phyloP scores from a whole-genome alignment of 2,113 vertebrate species.

The Colossoma macropomum region DNA sequence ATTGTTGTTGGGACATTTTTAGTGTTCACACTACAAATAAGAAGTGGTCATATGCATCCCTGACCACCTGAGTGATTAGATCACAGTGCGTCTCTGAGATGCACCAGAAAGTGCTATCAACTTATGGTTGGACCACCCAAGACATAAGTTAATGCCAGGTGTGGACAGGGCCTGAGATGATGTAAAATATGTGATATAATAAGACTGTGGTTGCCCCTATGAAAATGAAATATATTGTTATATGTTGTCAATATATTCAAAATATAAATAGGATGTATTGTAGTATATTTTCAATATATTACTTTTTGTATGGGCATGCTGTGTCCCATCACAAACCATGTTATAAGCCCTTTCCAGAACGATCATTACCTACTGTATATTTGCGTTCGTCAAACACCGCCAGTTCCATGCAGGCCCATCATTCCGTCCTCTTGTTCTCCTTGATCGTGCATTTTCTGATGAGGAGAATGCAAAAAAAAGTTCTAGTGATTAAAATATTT shows the following conservation, averaged over 20 bases:
- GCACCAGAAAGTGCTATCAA: no score
- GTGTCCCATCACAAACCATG: not conserved
- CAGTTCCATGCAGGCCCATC: not conserved
- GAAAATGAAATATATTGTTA: not conserved
- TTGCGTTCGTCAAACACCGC: not conserved
- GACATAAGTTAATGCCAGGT: no score
- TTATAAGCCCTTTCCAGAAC: not conserved
- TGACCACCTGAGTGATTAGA: no score
- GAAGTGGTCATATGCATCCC: no score
- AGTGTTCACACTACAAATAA: no score
- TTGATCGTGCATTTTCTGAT: conserved; percentile 19
- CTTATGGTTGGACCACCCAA: no score
- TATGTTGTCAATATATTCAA: not conserved
- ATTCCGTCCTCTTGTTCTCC: not conserved
- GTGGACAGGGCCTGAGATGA: not conserved
- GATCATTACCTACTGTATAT: not conserved
- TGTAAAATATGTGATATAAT: conserved; percentile 20
- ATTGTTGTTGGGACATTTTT: no score
- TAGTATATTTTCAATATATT: not conserved
- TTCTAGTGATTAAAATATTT: not conserved
- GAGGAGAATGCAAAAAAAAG: not conserved
- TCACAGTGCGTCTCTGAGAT: no score
- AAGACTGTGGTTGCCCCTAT: not conserved
- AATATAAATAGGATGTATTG: not conserved
- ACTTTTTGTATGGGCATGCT: conserved; percentile 17